Conservation (phyloP, 2,888 invertebrate species). For the Liodrosophila aerea region DNA sequence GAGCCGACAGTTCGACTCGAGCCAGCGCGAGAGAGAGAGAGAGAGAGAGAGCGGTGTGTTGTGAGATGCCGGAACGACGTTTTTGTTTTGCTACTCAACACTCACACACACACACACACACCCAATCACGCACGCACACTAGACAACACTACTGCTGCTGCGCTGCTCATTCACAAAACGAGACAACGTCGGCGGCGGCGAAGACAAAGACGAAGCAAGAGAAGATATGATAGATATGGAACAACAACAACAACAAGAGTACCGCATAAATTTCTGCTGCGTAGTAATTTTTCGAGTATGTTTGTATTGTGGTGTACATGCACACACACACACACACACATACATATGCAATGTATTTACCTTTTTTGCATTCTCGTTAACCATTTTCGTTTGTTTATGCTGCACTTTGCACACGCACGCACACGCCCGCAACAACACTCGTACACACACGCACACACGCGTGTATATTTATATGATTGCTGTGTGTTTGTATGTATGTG, state of each 20-base stretch:
- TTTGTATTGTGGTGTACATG: conserved; percentile 23
- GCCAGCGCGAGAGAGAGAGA: conserved; percentile 3
- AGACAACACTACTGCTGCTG: conserved; percentile 39
- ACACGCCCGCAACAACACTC: conserved; percentile 23
- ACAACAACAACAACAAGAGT: conserved; percentile 63
- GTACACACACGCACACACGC: conserved; percentile 7
- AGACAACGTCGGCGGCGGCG: conserved; percentile 40
- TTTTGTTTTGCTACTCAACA: conserved; percentile 51
- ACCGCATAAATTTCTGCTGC: conserved; percentile 76
- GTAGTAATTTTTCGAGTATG: conserved; percentile 68
- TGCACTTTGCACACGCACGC: conserved; percentile 48
- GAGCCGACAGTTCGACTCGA: conserved; percentile 12
- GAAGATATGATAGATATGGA: conserved; percentile 75
- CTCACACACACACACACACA: conserved; percentile 20
- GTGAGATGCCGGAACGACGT: conserved; percentile 47
- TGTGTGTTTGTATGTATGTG: conserved; percentile 28
- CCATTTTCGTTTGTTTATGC: conserved; percentile 53
- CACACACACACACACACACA: background rate
- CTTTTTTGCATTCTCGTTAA: conserved; percentile 58
- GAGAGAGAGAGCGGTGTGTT: background rate
- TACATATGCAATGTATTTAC: conserved; percentile 43
- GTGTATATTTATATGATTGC: conserved; percentile 14
- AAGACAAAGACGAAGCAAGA: conserved; percentile 49
- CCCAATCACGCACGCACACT: conserved; percentile 39
- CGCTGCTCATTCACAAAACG: conserved; percentile 66